These are phyloP conservation scores for Spinibarbus caldwelli DNA, from an alignment of 2,797 vertebrate genomes.

Conservation along the genomic window DNA sequence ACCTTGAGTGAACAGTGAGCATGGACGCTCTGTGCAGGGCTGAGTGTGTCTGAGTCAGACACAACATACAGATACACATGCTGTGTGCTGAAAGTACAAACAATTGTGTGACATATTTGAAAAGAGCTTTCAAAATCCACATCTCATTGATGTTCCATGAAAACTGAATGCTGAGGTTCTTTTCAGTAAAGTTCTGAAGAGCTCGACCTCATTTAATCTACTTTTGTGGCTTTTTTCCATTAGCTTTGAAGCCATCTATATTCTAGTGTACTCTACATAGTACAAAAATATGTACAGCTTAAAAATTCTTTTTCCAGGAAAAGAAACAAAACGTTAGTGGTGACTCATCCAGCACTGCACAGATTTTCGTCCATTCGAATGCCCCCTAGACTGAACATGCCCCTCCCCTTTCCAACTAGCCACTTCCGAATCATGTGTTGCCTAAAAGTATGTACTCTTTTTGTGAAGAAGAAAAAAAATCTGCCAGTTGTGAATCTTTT, in stretches of 20 bases:
- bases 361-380: background rate
- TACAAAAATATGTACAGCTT: background rate
- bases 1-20: constrained; percentile 49
- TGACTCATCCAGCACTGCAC: background rate
- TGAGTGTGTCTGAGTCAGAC: constrained; percentile 33
- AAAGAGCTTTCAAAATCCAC: constrained; percentile 1
- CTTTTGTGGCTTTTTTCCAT: background rate
- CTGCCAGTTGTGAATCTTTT: too few relatives aligned
- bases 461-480: too few relatives aligned
- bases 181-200: background rate
- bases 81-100: background rate
- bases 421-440: background rate
- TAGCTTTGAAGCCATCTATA: background rate
- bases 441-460: background rate
- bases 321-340: background rate
- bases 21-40: constrained; percentile 45
- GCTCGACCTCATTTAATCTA: background rate
- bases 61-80: constrained; percentile 23
- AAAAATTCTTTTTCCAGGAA: background rate
- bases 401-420: background rate
- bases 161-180: background rate
- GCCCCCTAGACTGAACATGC: too few relatives aligned
- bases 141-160: constrained; percentile 7
- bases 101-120: background rate
- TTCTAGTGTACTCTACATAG: background rate